These are phyloP conservation scores for Steinernema feltiae DNA, from an alignment of 1,140 invertebrate species.

Conservation along the genomic window DNA sequence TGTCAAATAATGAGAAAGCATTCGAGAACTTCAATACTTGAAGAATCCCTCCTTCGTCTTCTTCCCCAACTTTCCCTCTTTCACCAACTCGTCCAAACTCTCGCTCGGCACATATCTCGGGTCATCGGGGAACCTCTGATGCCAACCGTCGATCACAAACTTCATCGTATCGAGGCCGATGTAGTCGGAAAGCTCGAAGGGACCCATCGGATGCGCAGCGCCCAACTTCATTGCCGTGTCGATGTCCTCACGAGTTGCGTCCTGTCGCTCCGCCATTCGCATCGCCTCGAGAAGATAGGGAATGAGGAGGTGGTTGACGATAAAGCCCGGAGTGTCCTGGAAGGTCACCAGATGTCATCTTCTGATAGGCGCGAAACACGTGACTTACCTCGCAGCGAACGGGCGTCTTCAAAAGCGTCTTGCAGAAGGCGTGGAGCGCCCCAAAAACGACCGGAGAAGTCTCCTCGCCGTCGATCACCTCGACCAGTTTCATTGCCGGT, in stretches of 20 bases:
- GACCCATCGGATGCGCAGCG: slow-evolving; percentile 63
- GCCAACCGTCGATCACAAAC: slow-evolving; percentile 68
- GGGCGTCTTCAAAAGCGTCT: not conserved
- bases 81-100: slow-evolving; percentile 69
- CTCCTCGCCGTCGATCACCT: slow-evolving; percentile 59
- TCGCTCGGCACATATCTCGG: slow-evolving; percentile 68
- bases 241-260: slow-evolving; percentile 60
- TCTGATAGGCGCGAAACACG: not conserved
- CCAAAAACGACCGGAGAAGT: not conserved
- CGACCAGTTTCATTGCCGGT: slow-evolving; percentile 79
- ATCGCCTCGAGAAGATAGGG: slow-evolving; percentile 72
- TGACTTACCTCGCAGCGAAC: slow-evolving; percentile 1
- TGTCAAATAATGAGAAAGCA: not conserved
- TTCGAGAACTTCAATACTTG: slow-evolving; percentile 62
- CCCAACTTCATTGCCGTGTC: slow-evolving; percentile 63
- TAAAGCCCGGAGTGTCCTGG: slow-evolving; percentile 75
- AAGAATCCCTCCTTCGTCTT: slow-evolving; percentile 83
- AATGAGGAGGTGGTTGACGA: slow-evolving; percentile 74
- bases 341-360: slow-evolving; percentile 26
- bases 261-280: slow-evolving; percentile 70
- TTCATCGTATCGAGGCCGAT: slow-evolving; percentile 63
- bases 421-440: not conserved
- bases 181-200: slow-evolving; percentile 62
- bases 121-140: slow-evolving; percentile 71
- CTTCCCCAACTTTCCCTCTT: slow-evolving; percentile 73